Percentiles rank a stretch among this genome's conserved stretches.
Evolutionary conservation across 2,113 vertebrate genomes (phyloP).

Genomic region (Leptobrachium ailaonicum): DNA sequence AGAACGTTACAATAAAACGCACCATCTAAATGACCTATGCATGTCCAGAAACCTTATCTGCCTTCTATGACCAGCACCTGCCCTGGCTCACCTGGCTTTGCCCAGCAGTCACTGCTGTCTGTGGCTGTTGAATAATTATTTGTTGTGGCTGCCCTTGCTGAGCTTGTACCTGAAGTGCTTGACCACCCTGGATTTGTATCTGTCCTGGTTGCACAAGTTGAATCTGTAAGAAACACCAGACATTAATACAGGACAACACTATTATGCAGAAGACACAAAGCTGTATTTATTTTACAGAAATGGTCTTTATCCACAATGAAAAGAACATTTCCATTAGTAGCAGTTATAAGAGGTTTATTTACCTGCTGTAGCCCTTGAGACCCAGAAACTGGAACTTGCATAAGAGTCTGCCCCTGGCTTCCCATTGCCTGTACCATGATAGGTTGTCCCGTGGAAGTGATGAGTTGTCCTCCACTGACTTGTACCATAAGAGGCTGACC

Average conservation of each 20-base stretch:
- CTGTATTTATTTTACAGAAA: neutral
- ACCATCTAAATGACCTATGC: neutral
- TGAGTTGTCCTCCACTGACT: conserved; percentile 95
- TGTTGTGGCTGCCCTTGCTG: conserved; percentile 96
- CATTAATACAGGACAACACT: conserved; percentile 36
- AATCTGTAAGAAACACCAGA: conserved; percentile 67
- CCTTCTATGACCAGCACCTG: neutral
- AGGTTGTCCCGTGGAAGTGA: conserved; percentile 95
- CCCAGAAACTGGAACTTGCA: conserved; percentile 95
- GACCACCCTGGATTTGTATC: conserved; percentile 95
- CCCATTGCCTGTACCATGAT: conserved; percentile 99
- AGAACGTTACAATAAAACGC: too few species aligned
- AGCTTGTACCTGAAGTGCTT: conserved; percentile 92
- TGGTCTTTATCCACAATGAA: neutral
- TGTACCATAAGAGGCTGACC: conserved; percentile 98
- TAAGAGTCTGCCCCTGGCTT: conserved; percentile 94
- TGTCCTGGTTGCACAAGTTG: conserved; percentile 95
- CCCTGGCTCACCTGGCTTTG: conserved; percentile 86
- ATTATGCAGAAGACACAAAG: neutral
- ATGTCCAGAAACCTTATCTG: neutral
- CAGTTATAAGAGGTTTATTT: conserved; percentile 43
- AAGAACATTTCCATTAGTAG: too few species aligned
- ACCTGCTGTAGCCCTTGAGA: conserved; percentile 96
- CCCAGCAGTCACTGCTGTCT: conserved; percentile 92
- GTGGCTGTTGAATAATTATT: conserved; percentile 99